These are phyloP conservation scores for Patiria pectinifera DNA, from an alignment of 53 echinoderm and acorn worm genomes.

Conservation along the genomic window DNA sequence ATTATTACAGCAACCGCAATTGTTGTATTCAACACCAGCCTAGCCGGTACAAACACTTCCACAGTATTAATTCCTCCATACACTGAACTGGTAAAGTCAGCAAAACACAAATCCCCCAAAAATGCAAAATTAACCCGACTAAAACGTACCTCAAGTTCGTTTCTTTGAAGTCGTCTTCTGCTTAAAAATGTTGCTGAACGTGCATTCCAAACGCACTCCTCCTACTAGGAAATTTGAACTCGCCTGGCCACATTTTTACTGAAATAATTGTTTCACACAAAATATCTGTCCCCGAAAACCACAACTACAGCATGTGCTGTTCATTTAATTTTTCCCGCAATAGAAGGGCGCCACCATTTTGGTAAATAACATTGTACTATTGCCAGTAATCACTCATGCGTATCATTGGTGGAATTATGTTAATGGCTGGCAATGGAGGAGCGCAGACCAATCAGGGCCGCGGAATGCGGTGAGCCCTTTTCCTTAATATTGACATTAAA, in stretches of 20 bases:
- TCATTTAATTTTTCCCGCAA: constrained; percentile 20
- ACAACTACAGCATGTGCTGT: too few relatives aligned
- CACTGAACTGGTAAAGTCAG: too few relatives aligned
- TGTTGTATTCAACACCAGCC: too few relatives aligned
- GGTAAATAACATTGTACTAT: constrained; percentile 15
- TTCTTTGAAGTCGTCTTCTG: not conserved
- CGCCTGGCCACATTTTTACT: not conserved
- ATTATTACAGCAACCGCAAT: too few relatives aligned
- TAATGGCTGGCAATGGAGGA: constrained; percentile 20
- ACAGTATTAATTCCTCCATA: too few relatives aligned
- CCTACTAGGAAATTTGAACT: too few relatives aligned
- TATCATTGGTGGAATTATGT: constrained; percentile 65
- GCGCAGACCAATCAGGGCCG: constrained; percentile 51
- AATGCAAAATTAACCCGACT: too few relatives aligned
- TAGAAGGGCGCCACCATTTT: constrained; percentile 40
- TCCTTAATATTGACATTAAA: constrained; percentile 58
- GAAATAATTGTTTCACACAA: too few relatives aligned
- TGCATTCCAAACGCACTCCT: too few relatives aligned
- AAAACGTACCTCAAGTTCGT: not conserved
- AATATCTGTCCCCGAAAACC: too few relatives aligned
- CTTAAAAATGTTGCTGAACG: not conserved
- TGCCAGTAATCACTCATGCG: constrained; percentile 66
- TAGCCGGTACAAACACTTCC: too few relatives aligned
- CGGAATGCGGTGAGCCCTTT: constrained; percentile 53
- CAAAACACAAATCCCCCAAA: too few relatives aligned